Evolutionary conservation across 1,140 invertebrate genomes (phyloP), one percentile per base, ranked within the genome.

Genomic region (Bombus consobrinus): DNA sequence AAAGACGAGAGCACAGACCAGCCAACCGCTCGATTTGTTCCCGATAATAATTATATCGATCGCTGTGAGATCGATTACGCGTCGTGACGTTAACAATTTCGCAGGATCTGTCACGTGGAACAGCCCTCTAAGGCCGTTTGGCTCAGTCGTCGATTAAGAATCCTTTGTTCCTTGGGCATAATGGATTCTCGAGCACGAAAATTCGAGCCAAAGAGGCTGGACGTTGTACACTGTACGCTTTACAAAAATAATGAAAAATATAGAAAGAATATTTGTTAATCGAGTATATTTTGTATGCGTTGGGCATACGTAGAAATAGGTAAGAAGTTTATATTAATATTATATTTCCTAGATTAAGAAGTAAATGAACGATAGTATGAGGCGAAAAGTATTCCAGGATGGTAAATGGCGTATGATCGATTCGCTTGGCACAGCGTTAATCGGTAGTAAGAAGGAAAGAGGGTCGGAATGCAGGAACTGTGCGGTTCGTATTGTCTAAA

Each of bases 1-100:
- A 92, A 93, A 92, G 90, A 92, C 87, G 90, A 93, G 84, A 80
- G 91, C 72, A 88, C 88, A 87, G 83, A 76, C 69, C 79, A 57
- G 59, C 76, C 85, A 89, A 81, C 77, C 39, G 47, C 81, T 81
- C 74, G 74, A 85, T 85, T 78, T 25, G 32, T 59, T n/a, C 69
- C 34, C 62, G 69, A 89, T 89, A 84, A 73, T 37, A 82, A 86
- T 69, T 66, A 83, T 43, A 72, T 82, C 69, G 37, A 86, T 83
- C 62, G 77, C 43, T 37, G 57, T 74, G 69, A 39, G 59, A 82
- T 85, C 71, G 84, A 85, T 85, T 53, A 28, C 76, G 47, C 22
- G 57, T 76, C 32, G 32, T 28, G 37, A 43, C 37, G 32, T 18
- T 66, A 28, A 53, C 53, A 77, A 69, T 75, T 28, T 32, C 81